A percentile compares a stretch with the other conserved stretches of the same genome.
These are phyloP conservation scores for Drosophila hamatofila DNA, from an alignment of 2,888 invertebrate genomes.

Conservation along the genomic window DNA sequence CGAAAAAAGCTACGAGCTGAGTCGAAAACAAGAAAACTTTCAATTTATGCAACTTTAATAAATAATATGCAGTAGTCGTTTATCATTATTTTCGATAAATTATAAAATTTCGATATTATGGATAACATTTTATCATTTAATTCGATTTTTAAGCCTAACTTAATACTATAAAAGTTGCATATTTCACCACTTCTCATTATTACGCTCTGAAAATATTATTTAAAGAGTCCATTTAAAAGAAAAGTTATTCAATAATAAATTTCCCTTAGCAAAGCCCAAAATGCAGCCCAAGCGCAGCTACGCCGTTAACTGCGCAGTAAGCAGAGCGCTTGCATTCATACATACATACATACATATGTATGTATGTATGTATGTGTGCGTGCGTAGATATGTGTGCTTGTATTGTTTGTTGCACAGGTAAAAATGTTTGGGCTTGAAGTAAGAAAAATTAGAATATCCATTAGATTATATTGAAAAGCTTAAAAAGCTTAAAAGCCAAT, in stretches of 20 bases:
- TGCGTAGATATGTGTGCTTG: constrained; percentile 1
- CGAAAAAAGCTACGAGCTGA: too few species aligned
- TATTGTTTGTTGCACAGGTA: not conserved
- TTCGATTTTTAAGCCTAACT: too few species aligned
- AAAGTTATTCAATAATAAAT: not conserved
- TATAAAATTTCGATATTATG: too few species aligned
- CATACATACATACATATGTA: too few species aligned
- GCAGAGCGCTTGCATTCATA: not conserved
- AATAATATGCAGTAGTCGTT: too few species aligned
- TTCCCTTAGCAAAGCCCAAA: not conserved
- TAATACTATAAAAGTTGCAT: too few species aligned
- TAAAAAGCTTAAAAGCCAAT: not conserved
- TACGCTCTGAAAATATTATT: not conserved
- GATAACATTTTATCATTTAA: too few species aligned
- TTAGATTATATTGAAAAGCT: not conserved
- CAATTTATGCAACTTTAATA: too few species aligned
- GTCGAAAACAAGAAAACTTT: too few species aligned
- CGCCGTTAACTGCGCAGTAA: not conserved
- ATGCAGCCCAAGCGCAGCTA: not conserved
- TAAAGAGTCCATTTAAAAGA: not conserved
- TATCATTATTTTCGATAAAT: not conserved
- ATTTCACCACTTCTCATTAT: too few species aligned
- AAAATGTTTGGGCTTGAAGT: not conserved
- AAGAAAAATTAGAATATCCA: not conserved
- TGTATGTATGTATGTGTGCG: not conserved